Evolutionary conservation across 2,888 invertebrate genomes (phyloP).

Genomic region (Serrognathus titanus): DNA sequence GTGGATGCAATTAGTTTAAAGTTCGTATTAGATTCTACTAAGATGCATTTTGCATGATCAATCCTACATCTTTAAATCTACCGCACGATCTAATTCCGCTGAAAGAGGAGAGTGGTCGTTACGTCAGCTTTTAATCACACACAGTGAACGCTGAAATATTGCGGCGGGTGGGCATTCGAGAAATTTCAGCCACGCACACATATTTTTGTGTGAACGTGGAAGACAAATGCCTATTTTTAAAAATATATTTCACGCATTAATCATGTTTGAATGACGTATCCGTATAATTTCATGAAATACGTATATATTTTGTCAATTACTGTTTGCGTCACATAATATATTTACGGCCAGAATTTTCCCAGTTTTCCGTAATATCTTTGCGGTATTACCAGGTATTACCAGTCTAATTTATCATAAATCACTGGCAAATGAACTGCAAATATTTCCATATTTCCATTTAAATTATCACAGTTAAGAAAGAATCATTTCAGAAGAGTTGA

Average conservation of each 20-base stretch:
- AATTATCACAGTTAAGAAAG: no score
- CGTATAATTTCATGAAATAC: slow-evolving; percentile 1
- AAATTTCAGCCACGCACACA: slow-evolving; percentile 12
- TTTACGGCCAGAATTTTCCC: no score
- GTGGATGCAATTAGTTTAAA: slow-evolving; percentile 40
- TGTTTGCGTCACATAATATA: no score
- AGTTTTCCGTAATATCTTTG: no score
- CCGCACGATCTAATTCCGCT: neutral
- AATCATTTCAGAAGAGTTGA: no score
- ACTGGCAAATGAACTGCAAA: no score
- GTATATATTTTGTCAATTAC: no score
- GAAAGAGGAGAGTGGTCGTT: neutral
- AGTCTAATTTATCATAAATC: no score
- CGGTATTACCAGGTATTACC: no score
- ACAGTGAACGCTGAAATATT: slow-evolving; percentile 4
- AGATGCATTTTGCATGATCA: slow-evolving; percentile 15
- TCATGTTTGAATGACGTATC: slow-evolving; percentile 13
- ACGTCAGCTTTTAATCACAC: neutral
- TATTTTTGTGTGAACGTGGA: slow-evolving; percentile 2
- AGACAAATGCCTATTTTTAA: slow-evolving; percentile 15
- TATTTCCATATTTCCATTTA: no score
- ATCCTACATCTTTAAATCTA: slow-evolving; percentile 1
- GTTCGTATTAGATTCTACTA: slow-evolving; percentile 21
- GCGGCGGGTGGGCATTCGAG: slow-evolving; percentile 8
- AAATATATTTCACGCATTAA: slow-evolving; percentile 12